Percentiles rank a stretch among this genome's conserved stretches.
These are phyloP conservation scores for Hyaena hyaena DNA, from an alignment of 2,113 vertebrate species.

Conservation along the genomic window DNA sequence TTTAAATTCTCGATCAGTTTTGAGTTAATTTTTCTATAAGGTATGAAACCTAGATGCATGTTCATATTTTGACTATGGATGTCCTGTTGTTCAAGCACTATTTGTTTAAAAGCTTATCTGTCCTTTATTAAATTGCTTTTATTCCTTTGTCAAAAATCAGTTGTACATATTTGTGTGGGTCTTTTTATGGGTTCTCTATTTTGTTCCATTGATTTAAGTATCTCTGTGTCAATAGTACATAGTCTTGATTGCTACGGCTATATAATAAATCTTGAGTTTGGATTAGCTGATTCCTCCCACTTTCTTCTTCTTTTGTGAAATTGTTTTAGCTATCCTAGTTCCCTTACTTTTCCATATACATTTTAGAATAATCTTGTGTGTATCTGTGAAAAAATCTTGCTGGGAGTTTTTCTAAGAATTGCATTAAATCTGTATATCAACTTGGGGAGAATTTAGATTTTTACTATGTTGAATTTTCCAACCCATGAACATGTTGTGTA, in stretches of 20 bases:
- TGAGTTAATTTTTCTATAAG: background rate
- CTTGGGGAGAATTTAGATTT: background rate
- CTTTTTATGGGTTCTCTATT: background rate
- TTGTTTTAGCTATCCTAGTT: background rate
- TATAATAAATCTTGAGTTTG: background rate
- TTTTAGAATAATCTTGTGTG: background rate
- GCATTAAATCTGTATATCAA: background rate
- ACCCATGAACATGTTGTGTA: no score
- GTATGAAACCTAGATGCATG: background rate
- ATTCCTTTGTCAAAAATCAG: background rate
- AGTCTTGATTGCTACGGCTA: background rate
- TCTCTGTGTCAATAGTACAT: background rate
- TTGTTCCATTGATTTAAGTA: background rate
- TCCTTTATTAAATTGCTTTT: background rate
- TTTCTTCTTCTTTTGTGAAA: background rate
- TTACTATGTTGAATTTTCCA: background rate
- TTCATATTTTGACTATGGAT: background rate
- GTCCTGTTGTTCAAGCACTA: background rate
- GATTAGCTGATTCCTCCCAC: background rate
- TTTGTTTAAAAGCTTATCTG: background rate
- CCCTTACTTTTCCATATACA: background rate
- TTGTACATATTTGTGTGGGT: background rate
- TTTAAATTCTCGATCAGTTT: background rate
- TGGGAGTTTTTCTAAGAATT: background rate
- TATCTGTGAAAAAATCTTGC: background rate